Percentiles rank a stretch among this genome's conserved stretches.
phyloP scores from a whole-genome alignment of 2,888 invertebrate species.

The Idaea dimidiata region DNA sequence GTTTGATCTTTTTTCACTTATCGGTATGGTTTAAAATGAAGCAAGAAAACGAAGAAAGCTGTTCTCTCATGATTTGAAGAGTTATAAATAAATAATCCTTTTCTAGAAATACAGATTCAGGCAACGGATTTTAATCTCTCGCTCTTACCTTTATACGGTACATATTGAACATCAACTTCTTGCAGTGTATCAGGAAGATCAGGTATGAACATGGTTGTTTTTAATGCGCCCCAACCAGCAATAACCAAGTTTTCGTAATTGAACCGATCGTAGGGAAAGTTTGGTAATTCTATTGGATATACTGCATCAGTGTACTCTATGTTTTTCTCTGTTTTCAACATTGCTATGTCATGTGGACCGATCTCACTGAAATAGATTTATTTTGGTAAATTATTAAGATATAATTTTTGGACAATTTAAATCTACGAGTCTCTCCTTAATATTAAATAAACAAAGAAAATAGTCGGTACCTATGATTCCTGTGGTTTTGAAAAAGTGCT shows the following conservation, averaged over 20 bases:
- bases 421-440: too few relatives aligned
- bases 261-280: conserved; percentile 38
- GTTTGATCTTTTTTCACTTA: too few relatives aligned
- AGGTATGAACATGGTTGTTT: conserved; percentile 56
- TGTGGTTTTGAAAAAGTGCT: too few relatives aligned
- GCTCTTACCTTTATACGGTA: conserved; percentile 59
- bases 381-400: conserved; percentile 8
- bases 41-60: too few relatives aligned
- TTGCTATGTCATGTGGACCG: conserved; percentile 77
- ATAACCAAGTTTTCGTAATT: conserved; percentile 45
- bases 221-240: conserved; percentile 77
- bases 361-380: conserved; percentile 51
- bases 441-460: too few relatives aligned
- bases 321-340: conserved; percentile 59
- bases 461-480: too few relatives aligned
- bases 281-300: conserved; percentile 68
- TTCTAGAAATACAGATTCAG: too few relatives aligned
- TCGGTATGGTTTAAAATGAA: too few relatives aligned
- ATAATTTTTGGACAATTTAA: background rate
- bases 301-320: conserved; percentile 59
- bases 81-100: too few relatives aligned
- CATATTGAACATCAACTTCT: conserved; percentile 62
- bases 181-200: conserved; percentile 65
- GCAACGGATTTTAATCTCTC: background rate
- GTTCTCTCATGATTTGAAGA: too few relatives aligned